Base-by-base conservation (phyloP, 1,140 invertebrate genomes). In the Euwallacea fornicatus region DNA sequence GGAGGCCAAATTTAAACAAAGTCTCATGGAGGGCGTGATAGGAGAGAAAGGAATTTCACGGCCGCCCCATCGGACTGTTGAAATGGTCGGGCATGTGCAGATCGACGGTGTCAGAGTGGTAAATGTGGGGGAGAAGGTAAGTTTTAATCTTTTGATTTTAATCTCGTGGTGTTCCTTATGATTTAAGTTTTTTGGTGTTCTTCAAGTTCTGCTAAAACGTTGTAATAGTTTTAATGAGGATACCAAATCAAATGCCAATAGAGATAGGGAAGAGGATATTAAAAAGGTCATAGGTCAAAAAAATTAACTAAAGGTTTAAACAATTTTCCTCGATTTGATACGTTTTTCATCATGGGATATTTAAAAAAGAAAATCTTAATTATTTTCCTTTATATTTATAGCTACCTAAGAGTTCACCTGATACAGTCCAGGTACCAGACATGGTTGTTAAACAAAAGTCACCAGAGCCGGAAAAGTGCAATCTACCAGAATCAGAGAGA, bases 1-100 rank as follows among this genome's bases (percentile, higher is more conserved):
- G 47, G 86, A 87, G 76, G 85, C 86, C 10, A 87, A 87, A 73
- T 84, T 87, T n/a, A 88, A 88, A 70, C 86, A 88, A 72, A 83
- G 86, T 56, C 75, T 87, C 11, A 73, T 87, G 42, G 86, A 89
- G 75, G 85, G 83, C 66, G 47, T 63, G 53, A 68, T 67, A 21
- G 70, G 74, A 71, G 76, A 78, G 72, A 78, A 78, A 68, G 77
- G 77, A 16, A 74, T 79, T 21, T 73, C 74, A 2, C 75, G 78
- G 58, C 76, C 76, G 10, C 77, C 77, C 0, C 77, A 78, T 69
- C 74, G 76, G 63, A 79, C 77, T 13, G 74, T 75, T 0, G 77
- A 80, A 63, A 44, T 73, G 10, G 66, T 77, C 0, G 72, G 71
- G 13, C 72, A 74, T 56, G 63, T 60, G 43, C 53, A 63, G 43